Evolutionary conservation across 2,888 invertebrate genomes (phyloP).

Genomic region (Blera fallax): DNA sequence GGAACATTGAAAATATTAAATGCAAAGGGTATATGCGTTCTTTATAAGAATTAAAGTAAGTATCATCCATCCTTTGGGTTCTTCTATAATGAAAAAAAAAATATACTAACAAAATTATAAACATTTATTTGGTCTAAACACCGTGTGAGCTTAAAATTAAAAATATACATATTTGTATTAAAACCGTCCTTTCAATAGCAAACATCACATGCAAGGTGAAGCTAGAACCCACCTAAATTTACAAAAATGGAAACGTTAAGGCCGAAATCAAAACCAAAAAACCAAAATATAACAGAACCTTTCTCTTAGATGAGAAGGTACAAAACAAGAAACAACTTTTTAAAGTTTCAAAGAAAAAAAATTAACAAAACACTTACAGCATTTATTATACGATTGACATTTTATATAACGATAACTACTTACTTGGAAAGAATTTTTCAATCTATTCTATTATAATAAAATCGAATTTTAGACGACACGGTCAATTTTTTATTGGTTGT

Average conservation of each 20-base stretch:
- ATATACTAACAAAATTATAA: neutral
- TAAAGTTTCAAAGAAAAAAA: constrained; percentile 40
- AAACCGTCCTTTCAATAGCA: constrained; percentile 63
- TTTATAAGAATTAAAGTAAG: neutral
- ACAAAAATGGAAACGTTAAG: constrained; percentile 51
- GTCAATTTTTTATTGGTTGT: constrained; percentile 65
- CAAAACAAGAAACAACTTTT: constrained; percentile 49
- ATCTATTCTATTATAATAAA: constrained; percentile 2
- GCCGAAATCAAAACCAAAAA: constrained; percentile 55
- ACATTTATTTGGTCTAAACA: neutral
- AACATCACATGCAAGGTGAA: constrained; percentile 66
- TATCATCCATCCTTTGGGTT: neutral
- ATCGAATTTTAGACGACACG: constrained; percentile 32
- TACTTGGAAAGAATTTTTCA: neutral
- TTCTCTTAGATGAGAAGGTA: neutral
- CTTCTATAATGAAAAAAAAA: neutral
- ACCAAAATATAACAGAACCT: constrained; percentile 7
- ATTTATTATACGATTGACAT: constrained; percentile 18
- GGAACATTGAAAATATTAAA: too few relatives aligned
- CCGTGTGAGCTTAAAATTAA: constrained; percentile 27
- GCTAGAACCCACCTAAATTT: constrained; percentile 69
- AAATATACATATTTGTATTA: constrained; percentile 19
- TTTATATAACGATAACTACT: neutral
- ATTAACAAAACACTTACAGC: constrained; percentile 9
- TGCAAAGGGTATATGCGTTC: neutral